Percentiles rank a stretch among this genome's conserved stretches.
Conservation (phyloP, 2,113 vertebrate species). For the Regulus satrapa region DNA sequence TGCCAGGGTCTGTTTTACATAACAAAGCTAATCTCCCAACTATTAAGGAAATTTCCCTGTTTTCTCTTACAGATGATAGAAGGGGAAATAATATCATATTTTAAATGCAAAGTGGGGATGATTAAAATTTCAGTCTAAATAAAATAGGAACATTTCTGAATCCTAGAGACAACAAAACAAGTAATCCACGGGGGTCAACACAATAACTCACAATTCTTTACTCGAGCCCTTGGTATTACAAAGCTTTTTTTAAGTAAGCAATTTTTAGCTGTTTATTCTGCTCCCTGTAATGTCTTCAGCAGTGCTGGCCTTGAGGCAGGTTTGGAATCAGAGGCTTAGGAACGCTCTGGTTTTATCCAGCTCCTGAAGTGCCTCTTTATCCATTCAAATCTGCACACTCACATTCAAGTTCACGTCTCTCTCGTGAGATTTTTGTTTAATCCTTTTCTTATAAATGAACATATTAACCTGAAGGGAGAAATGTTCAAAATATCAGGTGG, state of each 20-base stretch:
- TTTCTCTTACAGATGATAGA: neutral
- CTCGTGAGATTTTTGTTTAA: neutral
- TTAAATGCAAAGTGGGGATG: conserved; percentile 22
- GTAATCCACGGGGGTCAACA: neutral
- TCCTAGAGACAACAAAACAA: neutral
- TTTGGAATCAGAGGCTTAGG: conserved; percentile 22
- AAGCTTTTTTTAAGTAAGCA: neutral
- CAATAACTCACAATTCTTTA: neutral
- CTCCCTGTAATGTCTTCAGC: neutral
- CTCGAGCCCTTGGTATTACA: neutral
- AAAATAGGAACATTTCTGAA: conserved; percentile 3
- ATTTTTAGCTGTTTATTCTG: conserved; percentile 40
- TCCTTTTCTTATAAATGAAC: conserved; percentile 46
- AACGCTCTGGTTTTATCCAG: conserved; percentile 1
- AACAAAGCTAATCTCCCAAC: conserved; percentile 43
- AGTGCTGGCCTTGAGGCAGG: conserved; percentile 29
- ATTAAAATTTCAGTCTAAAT: neutral
- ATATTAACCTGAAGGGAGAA: conserved; percentile 23
- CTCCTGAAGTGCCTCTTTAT: conserved; percentile 58
- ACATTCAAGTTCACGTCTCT: conserved; percentile 29
- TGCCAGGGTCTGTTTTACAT: neutral
- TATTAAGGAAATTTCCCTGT: neutral
- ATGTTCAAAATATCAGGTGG: neutral
- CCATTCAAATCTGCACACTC: conserved; percentile 44
- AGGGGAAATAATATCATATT: conserved; percentile 23